Evolutionary conservation across 2,888 invertebrate genomes (phyloP).

Genomic region (Chaitophorus viminalis): DNA sequence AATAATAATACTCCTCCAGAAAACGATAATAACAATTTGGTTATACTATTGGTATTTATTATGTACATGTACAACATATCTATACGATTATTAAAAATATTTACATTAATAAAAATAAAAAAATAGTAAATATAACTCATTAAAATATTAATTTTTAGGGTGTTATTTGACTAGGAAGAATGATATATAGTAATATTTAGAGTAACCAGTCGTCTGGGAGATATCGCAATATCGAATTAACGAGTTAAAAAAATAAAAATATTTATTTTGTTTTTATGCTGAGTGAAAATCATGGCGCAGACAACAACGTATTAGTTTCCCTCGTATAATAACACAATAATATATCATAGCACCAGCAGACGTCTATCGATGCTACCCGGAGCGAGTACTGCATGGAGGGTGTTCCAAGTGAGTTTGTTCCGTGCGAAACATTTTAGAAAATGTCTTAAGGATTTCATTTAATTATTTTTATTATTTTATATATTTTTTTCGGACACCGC

Average conservation of each 20-base stretch:
- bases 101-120: conserved; percentile 56
- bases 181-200: neutral
- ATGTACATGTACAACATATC: conserved; percentile 61
- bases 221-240: neutral
- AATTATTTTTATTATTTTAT: no score
- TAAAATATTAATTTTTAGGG: conserved; percentile 25
- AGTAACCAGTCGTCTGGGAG: neutral
- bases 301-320: no score
- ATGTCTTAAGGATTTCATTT: no score
- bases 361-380: neutral
- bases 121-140: conserved; percentile 45
- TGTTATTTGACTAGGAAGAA: conserved; percentile 60
- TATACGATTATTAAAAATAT: conserved; percentile 59
- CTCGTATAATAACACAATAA: no score
- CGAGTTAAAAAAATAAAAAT: neutral
- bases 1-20: conserved; percentile 19
- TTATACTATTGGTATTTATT: conserved; percentile 58
- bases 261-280: neutral
- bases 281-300: no score
- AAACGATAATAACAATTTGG: conserved; percentile 42
- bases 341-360: no score
- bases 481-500: no score
- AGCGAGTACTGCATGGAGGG: neutral
- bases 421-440: neutral
- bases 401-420: neutral